Conservation (phyloP, 92 coral and sea anemone species). For the Epizoanthus ramosus region DNA sequence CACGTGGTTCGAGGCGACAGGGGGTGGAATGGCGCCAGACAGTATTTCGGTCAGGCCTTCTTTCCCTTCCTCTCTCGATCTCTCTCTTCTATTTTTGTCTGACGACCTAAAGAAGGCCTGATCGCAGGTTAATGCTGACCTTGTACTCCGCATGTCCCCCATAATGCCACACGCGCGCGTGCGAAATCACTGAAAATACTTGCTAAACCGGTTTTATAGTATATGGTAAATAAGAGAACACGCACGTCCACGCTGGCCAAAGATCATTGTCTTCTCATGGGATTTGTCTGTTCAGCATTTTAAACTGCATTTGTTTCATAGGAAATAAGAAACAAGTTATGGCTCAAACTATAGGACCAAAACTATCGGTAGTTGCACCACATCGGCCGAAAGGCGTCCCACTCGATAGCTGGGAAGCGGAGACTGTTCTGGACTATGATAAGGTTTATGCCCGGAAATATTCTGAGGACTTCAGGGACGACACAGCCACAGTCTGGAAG, state of each 20-base stretch:
- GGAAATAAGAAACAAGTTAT: not conserved
- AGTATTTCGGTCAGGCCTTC: too few relatives aligned
- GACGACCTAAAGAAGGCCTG: too few relatives aligned
- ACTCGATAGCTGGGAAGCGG: slow-evolving; percentile 70
- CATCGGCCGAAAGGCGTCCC: slow-evolving; percentile 51
- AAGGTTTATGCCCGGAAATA: slow-evolving; percentile 72
- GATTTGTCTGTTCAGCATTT: not conserved
- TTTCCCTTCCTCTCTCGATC: too few relatives aligned
- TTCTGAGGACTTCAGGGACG: slow-evolving; percentile 79
- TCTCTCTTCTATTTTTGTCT: too few relatives aligned
- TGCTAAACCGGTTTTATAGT: slow-evolving; percentile 10
- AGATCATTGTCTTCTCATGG: too few relatives aligned
- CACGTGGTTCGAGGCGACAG: too few relatives aligned
- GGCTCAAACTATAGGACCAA: slow-evolving; percentile 20
- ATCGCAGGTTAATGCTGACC: too few relatives aligned
- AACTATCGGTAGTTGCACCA: slow-evolving; percentile 34
- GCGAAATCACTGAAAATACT: not conserved
- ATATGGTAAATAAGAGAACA: not conserved
- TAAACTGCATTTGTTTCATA: not conserved
- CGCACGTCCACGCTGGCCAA: not conserved
- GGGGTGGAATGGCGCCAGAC: too few relatives aligned
- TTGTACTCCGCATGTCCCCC: too few relatives aligned
- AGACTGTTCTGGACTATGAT: slow-evolving; percentile 62
- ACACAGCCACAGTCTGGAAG: slow-evolving; percentile 88
- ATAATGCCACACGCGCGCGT: too few relatives aligned